These are phyloP conservation scores for Periophthalmus magnuspinnatus DNA, from an alignment of 2,797 vertebrate genomes.

Conservation along the genomic window DNA sequence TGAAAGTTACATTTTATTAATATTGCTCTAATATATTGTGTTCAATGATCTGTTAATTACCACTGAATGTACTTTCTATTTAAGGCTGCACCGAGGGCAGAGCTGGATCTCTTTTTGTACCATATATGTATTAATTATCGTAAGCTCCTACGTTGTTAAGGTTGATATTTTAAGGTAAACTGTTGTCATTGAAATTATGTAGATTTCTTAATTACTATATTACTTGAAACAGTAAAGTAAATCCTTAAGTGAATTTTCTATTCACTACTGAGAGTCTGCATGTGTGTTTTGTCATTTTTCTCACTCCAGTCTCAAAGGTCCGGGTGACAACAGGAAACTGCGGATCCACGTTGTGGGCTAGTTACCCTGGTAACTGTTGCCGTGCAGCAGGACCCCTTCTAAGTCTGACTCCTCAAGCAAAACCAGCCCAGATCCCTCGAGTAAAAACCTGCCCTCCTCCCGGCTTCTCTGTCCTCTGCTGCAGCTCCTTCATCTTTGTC, in stretches of 20 bases:
- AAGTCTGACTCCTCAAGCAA: constrained; percentile 70
- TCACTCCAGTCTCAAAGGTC: constrained; percentile 79
- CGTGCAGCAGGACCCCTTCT: constrained; percentile 67
- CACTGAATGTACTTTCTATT: not conserved
- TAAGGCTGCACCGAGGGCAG: not conserved
- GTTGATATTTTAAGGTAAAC: not conserved
- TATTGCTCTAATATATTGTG: not conserved
- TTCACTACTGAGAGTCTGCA: constrained; percentile 41
- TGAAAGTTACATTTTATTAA: too few species aligned
- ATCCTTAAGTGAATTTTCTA: too few species aligned
- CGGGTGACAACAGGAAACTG: constrained; percentile 67
- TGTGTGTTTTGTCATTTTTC: constrained; percentile 65
- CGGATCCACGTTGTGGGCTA: constrained; percentile 67
- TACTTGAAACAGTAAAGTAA: too few species aligned
- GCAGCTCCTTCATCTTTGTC: constrained; percentile 35
- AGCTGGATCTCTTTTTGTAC: constrained; percentile 5
- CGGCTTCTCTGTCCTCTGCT: constrained; percentile 33
- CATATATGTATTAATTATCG: constrained; percentile 10
- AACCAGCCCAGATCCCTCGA: constrained; percentile 63
- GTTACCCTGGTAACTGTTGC: constrained; percentile 88
- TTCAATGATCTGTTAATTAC: not conserved
- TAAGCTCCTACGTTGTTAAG: not conserved
- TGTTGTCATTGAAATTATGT: not conserved
- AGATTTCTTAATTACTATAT: not conserved
- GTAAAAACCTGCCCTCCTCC: constrained; percentile 66